Evolutionary conservation across 2,888 invertebrate species (phyloP).

Genomic region (Aspidiotus rigidus): DNA sequence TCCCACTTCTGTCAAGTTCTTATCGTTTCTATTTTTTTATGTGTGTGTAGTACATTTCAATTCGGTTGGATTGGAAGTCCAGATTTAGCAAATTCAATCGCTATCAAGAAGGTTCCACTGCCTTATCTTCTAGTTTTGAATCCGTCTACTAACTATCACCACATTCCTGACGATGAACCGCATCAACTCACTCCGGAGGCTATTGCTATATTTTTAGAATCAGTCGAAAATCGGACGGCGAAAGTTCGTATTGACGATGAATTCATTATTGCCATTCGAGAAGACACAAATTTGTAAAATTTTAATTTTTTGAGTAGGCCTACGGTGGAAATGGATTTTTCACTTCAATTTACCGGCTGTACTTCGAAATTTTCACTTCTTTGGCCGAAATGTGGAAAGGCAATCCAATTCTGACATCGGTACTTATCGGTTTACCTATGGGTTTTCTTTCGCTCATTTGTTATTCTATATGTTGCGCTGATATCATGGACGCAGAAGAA

Average conservation of each 20-base stretch:
- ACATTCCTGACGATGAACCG: slow-evolving; percentile 77
- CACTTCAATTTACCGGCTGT: slow-evolving; percentile 65
- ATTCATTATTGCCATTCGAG: not conserved
- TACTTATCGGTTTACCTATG: slow-evolving; percentile 87
- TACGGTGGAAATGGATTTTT: slow-evolving; percentile 76
- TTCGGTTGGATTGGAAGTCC: slow-evolving; percentile 92
- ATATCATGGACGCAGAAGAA: slow-evolving; percentile 84
- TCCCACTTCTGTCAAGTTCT: too few species aligned
- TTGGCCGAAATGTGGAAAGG: slow-evolving; percentile 81
- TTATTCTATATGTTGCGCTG: slow-evolving; percentile 92
- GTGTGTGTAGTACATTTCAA: slow-evolving; percentile 56
- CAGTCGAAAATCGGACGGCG: slow-evolving; percentile 66
- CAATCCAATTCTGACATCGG: slow-evolving; percentile 83
- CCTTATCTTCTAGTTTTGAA: slow-evolving; percentile 86
- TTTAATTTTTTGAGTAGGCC: slow-evolving; percentile 47
- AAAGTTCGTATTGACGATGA: slow-evolving; percentile 49
- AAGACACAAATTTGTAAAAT: not conserved
- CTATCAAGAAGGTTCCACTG: slow-evolving; percentile 71
- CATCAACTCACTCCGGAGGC: slow-evolving; percentile 69
- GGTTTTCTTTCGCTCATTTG: slow-evolving; percentile 88
- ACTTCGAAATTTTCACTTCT: slow-evolving; percentile 73
- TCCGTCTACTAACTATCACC: slow-evolving; percentile 84
- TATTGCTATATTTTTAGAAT: slow-evolving; percentile 63
- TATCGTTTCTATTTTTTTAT: not conserved
- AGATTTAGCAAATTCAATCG: slow-evolving; percentile 85